A percentile compares a stretch with the other conserved stretches of the same genome.
phyloP scores from a whole-genome alignment of 2,888 invertebrate genomes.

The Flexamia atlantica region DNA sequence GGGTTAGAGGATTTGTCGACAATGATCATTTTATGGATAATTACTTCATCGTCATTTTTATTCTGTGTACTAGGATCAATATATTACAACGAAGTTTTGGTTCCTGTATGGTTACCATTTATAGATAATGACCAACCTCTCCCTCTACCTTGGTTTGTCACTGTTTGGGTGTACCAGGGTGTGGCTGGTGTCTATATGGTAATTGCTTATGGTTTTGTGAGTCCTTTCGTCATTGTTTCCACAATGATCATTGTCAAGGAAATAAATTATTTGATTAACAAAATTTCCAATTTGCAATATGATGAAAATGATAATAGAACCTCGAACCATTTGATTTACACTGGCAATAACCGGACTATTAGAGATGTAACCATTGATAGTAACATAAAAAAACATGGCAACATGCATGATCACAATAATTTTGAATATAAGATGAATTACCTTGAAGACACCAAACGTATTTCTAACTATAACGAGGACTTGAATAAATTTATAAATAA shows the following conservation, averaged over 20 bases:
- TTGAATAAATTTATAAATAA: no score
- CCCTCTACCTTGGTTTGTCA: not conserved
- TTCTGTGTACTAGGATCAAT: slow-evolving; percentile 2
- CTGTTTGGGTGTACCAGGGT: not conserved
- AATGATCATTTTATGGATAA: not conserved
- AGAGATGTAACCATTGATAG: no score
- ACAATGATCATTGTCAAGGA: not conserved
- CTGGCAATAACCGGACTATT: no score
- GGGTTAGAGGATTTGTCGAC: not conserved
- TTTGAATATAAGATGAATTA: no score
- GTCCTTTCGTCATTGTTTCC: not conserved
- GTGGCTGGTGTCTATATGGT: not conserved
- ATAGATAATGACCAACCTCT: not conserved
- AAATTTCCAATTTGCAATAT: no score
- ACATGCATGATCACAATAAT: no score
- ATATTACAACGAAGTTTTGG: slow-evolving; percentile 19
- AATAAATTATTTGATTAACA: slow-evolving; percentile 22
- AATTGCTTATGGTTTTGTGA: not conserved
- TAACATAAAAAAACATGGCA: no score
- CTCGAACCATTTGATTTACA: no score
- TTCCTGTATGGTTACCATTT: slow-evolving; percentile 17
- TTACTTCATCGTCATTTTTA: not conserved
- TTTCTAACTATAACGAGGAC: no score
- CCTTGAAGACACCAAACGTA: no score
- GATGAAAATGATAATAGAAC: no score